Evolutionary conservation across 30 jellyfish, hydroid and myxozoan genomes (phyloP).

Genomic region (Hydra vulgaris): DNA sequence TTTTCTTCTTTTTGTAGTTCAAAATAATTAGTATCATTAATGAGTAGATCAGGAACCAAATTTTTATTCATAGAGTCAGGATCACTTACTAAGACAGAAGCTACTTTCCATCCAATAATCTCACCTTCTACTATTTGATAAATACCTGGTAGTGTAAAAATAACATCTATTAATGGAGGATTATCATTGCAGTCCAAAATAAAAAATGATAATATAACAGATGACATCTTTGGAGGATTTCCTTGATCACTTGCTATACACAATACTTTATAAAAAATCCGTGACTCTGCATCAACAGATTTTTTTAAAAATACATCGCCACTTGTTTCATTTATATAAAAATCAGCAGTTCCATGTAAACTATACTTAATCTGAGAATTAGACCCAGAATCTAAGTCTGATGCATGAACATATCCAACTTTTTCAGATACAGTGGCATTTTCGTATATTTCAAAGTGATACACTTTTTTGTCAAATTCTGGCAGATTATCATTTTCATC

Average conservation of each 20-base stretch:
- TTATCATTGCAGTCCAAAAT: slow-evolving; percentile 74
- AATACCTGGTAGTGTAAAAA: slow-evolving; percentile 32
- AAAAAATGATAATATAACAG: slow-evolving; percentile 40
- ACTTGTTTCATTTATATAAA: slow-evolving; percentile 26
- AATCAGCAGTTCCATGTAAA: slow-evolving; percentile 35
- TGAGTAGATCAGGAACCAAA: slow-evolving; percentile 30
- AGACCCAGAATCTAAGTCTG: slow-evolving; percentile 68
- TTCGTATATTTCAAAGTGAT: slow-evolving; percentile 53
- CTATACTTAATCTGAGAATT: slow-evolving; percentile 47
- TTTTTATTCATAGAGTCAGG: slow-evolving; percentile 35
- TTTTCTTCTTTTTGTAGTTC: slow-evolving; percentile 18
- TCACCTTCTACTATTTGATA: slow-evolving; percentile 57
- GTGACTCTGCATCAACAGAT: slow-evolving; percentile 46
- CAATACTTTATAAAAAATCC: slow-evolving; percentile 32
- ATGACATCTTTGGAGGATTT: slow-evolving; percentile 8
- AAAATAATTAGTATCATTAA: slow-evolving; percentile 28
- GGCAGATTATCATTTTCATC: slow-evolving; percentile 94
- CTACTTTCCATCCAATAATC: slow-evolving; percentile 40
- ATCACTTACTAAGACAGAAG: slow-evolving; percentile 41
- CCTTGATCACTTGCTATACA: slow-evolving; percentile 63
- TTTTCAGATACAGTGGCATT: slow-evolving; percentile 35
- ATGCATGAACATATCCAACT: slow-evolving; percentile 42
- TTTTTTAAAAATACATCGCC: slow-evolving; percentile 33
- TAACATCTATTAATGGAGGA: slow-evolving; percentile 36
- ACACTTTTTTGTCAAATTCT: slow-evolving; percentile 45